These are phyloP conservation scores for Macrosiphum euphorbiae DNA, from an alignment of 2,888 invertebrate genomes.

Conservation along the genomic window DNA sequence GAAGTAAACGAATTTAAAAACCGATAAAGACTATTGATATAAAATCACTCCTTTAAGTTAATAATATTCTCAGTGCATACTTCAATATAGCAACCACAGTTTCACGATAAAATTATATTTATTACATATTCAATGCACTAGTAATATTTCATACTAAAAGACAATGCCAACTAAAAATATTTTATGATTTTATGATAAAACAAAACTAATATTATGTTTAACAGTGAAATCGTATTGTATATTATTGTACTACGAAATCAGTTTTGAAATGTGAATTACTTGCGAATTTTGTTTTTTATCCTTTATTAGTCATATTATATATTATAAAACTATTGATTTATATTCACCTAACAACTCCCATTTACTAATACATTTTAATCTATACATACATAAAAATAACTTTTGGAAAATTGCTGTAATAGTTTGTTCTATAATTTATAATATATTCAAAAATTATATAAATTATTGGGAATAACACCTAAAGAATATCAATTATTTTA, in stretches of 20 bases:
- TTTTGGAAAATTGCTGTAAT: not conserved
- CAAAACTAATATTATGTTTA: not conserved
- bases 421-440: not conserved
- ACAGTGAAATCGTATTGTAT: not conserved
- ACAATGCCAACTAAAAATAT: not conserved
- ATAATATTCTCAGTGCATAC: not conserved
- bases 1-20: conserved; percentile 49
- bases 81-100: not conserved
- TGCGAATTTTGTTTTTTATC: not conserved
- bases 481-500: not conserved
- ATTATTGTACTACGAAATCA: not conserved
- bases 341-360: not conserved
- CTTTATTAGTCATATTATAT: not conserved
- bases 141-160: conserved; percentile 22
- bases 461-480: not conserved
- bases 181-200: not conserved
- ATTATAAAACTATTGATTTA: not conserved
- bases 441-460: not conserved
- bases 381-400: not conserved
- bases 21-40: conserved; percentile 20
- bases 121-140: conserved; percentile 29
- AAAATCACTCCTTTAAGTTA: conserved; percentile 9
- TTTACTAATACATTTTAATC: not conserved
- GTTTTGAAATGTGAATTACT: not conserved
- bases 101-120: conserved; percentile 10